Base-by-base conservation (phyloP, 2,797 vertebrate genomes). In the Natrix natrix region DNA sequence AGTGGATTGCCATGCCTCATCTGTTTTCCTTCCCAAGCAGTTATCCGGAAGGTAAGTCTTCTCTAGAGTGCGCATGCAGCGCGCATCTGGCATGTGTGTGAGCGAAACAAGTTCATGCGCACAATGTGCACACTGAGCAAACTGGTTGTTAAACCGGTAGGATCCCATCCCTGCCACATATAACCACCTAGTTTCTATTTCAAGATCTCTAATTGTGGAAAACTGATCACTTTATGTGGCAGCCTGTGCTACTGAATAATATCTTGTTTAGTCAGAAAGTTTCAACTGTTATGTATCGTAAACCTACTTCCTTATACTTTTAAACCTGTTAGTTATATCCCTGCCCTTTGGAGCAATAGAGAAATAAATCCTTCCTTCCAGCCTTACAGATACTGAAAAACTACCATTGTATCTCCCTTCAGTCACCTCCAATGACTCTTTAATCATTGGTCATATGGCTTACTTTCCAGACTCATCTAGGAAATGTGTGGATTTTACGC, bases 401-500 rank as follows among this genome's bases (percentile, higher is more conserved):
- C 37, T 78, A 11, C 32, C 37, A 43, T 22, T 43, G 37, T 24
- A 78, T 78, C 37, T 78, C 74, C 37, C 37, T 32, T 78, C 20
- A 78, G 20, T 78, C 37, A 78, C 43, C 17, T 78, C 17, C 43
- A 43, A 22, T 48, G 37, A 78, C 20, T 32, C 37, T 78, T 78
- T 78, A 78, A 43, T 74, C 14, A n/a, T n/a, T 66, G 26, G 11
- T 69, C 14, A 43, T 78, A 78, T 37, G 8, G 3, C 32, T 10
- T 43, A 37, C 16, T 74, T 74, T 74, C 7, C 7, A 74, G 32
- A 16, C 37, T 78, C 8, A 43, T 48, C 20, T 78, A 43, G 8
- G 54, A 87, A 89, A 89, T 90, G 28, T 48, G 87, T 92, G 59
- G n/a, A 90, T 92, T 94, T 94, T 92, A 60, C 90, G 54, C 60